A percentile compares a stretch with the other conserved stretches of the same genome.
Evolutionary conservation across 2,888 invertebrate species (phyloP).

Genomic region (Ceratothoa steindachneri): DNA sequence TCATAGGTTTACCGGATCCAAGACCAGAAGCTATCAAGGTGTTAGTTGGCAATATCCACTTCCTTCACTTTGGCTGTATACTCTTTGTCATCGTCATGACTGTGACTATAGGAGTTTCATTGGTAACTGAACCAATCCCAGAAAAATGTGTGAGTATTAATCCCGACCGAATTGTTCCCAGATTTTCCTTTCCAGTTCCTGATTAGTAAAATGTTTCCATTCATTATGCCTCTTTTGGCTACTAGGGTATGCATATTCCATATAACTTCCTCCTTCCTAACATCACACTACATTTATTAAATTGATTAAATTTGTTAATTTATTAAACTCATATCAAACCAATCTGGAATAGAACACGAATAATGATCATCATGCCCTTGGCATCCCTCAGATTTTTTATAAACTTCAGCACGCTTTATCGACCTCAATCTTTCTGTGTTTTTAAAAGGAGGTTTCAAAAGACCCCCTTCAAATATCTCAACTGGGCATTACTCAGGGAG

Average conservation of each 20-base stretch:
- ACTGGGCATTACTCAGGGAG: no score
- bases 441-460: no score
- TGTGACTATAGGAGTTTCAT: slow-evolving; percentile 54
- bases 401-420: no score
- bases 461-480: no score
- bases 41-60: slow-evolving; percentile 52
- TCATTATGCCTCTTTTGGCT: no score
- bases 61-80: slow-evolving; percentile 58
- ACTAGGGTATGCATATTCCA: no score
- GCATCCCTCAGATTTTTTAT: no score
- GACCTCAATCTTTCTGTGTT: no score
- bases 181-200: neutral
- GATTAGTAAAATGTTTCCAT: neutral
- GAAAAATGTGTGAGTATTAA: slow-evolving; percentile 49
- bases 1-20: slow-evolving; percentile 49
- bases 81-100: slow-evolving; percentile 55
- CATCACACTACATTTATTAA: neutral
- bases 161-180: neutral
- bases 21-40: slow-evolving; percentile 51
- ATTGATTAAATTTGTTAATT: neutral
- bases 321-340: no score
- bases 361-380: no score
- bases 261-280: no score
- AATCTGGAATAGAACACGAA: no score
- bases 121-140: slow-evolving; percentile 56